These are phyloP conservation scores for Toxotes jaculatrix DNA, from an alignment of 2,113 vertebrate species.

Conservation along the genomic window DNA sequence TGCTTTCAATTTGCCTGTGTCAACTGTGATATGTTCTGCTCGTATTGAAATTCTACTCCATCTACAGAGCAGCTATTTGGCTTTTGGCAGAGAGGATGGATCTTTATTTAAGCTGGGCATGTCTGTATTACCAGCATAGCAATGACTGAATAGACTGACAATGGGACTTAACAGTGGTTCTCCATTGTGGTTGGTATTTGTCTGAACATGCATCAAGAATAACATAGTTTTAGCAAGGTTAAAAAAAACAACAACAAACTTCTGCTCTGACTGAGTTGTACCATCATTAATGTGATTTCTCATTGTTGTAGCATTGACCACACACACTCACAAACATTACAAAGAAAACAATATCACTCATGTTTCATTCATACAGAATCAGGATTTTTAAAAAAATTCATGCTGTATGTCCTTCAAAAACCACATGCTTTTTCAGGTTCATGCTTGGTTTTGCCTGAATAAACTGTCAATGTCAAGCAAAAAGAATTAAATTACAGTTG, in stretches of 20 bases:
- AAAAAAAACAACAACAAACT: background rate
- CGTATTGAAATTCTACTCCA: constrained; percentile 40
- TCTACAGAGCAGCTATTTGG: constrained; percentile 31
- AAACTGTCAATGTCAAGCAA: constrained; percentile 20
- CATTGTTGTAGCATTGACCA: background rate
- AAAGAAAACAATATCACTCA: background rate
- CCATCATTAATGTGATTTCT: background rate
- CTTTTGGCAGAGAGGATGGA: constrained; percentile 13
- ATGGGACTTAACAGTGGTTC: background rate
- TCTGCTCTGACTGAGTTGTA: background rate
- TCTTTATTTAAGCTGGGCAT: constrained; percentile 33
- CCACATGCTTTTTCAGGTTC: background rate
- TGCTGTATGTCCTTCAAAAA: background rate
- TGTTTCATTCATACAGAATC: background rate
- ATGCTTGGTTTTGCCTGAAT: background rate
- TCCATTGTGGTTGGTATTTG: constrained; percentile 11
- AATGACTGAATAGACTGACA: background rate
- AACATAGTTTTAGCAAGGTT: background rate
- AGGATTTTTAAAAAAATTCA: background rate
- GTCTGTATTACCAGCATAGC: constrained; percentile 4
- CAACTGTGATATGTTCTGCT: constrained; percentile 45
- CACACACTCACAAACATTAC: background rate
- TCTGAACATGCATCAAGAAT: background rate
- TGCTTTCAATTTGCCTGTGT: constrained; percentile 59
- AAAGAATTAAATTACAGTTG: constrained; percentile 2